Evolutionary conservation across 2,797 vertebrate species (phyloP), one percentile per base, ranked within the genome.

Genomic region (Cheirogaleus major): DNA sequence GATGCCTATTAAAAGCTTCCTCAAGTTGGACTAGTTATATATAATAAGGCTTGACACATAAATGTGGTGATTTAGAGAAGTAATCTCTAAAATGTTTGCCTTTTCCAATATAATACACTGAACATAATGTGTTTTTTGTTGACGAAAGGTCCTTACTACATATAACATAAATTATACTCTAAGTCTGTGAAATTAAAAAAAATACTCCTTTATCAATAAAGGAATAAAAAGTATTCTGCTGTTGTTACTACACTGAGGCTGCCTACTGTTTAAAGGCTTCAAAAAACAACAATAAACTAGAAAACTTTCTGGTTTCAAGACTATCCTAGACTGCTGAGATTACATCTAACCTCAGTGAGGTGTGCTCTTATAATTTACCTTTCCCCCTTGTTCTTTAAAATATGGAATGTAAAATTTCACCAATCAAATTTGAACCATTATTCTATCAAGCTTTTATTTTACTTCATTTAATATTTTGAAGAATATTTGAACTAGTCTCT

Each of bases 41-140:
- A 76, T 43, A 48, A 4, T 67, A 87, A 70, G n/a, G 70, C 10
- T 45, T 73, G 52, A 89, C 32, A 72, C 0, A 59, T 2, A 38
- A 88, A 63, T 32, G 32, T 25, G 30, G 41, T 18, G 84, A 76
- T 69, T 90, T 45, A 95, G 3, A 93, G 23, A 89, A 89, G 25
- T 67, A 81, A 73, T 72, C 17, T 73, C 52, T 87, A 79, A 90
- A 50, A 79, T 65, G 17, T 65, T 45, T 87, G 69, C 27, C 55
- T 65, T 65, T 89, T 72, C 75, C 91, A 86, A 76, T 75, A 96
- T 63, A 94, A 97, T 50, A 45, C n/a, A 59, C 14, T 78, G 50
- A 88, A 91, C 11, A 81, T 80, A 57, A 61, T 84, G 18, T 2
- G 35, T 55, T 35, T 57, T 43, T 89, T 59, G 25, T n/a, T 86